Percentiles rank a stretch among this genome's conserved stretches.
Conservation (phyloP, 2,888 invertebrate species). For the Timema cristinae region DNA sequence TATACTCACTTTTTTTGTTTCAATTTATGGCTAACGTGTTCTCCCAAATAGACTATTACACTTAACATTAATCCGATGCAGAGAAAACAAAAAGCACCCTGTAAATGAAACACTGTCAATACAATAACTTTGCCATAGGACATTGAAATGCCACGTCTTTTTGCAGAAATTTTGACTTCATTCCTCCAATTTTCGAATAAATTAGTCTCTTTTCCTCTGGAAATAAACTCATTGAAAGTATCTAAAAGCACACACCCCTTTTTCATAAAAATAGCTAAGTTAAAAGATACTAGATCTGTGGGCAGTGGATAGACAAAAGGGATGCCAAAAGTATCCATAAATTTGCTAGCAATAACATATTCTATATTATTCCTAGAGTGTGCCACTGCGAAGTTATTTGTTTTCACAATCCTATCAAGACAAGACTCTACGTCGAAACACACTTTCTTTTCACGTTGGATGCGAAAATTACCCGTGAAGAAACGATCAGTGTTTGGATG, state of each 20-base stretch:
- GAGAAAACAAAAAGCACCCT: no score
- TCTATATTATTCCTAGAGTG: not conserved
- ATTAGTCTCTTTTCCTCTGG: no score
- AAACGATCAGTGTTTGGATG: not conserved
- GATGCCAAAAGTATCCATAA: not conserved
- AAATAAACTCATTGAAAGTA: not conserved
- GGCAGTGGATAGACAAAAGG: not conserved
- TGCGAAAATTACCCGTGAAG: not conserved
- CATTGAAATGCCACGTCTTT: no score
- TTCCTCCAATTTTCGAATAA: no score
- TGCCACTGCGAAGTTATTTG: not conserved
- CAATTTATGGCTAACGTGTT: no score
- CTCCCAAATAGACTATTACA: no score
- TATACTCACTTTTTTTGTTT: no score
- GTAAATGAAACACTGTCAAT: no score
- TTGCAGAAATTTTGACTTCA: no score
- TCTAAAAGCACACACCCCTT: not conserved
- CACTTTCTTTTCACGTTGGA: not conserved
- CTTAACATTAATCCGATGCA: no score
- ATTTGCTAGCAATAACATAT: not conserved
- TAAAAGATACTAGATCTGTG: not conserved
- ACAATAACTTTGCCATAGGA: no score
- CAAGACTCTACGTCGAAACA: not conserved
- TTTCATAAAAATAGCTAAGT: not conserved
- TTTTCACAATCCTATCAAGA: not conserved